Conservation (phyloP, 2,113 vertebrate genomes). For the Planiliza haematocheilus region DNA sequence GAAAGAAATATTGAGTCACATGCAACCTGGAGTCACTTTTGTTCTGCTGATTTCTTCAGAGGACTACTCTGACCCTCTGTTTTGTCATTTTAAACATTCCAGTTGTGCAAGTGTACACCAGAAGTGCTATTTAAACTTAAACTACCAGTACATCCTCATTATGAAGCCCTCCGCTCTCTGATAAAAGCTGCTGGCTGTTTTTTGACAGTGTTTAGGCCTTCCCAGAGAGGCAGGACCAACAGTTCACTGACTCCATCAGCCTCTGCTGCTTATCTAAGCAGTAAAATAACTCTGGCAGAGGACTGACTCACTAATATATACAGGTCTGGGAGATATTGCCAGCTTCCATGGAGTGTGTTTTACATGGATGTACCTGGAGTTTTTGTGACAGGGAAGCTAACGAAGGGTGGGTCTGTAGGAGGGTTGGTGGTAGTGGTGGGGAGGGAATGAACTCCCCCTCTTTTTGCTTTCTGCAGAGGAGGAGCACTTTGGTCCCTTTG, state of each 20-base stretch:
- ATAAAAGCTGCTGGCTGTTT: conserved; percentile 56
- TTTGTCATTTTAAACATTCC: conserved; percentile 46
- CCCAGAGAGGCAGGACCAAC: conserved; percentile 63
- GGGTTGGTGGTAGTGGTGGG: conserved; percentile 38
- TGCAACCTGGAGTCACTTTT: background rate
- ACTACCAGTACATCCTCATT: conserved; percentile 40
- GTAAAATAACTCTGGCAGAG: conserved; percentile 53
- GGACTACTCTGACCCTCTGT: background rate
- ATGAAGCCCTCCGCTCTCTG: conserved; percentile 19
- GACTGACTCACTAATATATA: conserved; percentile 10
- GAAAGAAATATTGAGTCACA: conserved; percentile 19
- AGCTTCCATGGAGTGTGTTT: background rate
- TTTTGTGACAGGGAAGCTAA: conserved; percentile 77
- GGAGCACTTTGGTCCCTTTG: conserved; percentile 84
- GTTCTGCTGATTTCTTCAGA: too few relatives aligned
- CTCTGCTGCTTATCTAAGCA: conserved; percentile 47
- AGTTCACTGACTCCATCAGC: conserved; percentile 73
- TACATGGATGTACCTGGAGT: conserved; percentile 76
- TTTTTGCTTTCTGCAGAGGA: conserved; percentile 48
- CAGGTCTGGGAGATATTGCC: conserved; percentile 15
- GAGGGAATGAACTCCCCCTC: background rate
- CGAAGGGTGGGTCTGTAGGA: conserved; percentile 63
- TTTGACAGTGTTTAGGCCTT: conserved; percentile 78
- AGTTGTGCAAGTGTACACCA: background rate
- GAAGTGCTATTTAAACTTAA: conserved; percentile 5